Conservation (phyloP, 2,797 vertebrate species). For the Aulostomus chinensis region DNA sequence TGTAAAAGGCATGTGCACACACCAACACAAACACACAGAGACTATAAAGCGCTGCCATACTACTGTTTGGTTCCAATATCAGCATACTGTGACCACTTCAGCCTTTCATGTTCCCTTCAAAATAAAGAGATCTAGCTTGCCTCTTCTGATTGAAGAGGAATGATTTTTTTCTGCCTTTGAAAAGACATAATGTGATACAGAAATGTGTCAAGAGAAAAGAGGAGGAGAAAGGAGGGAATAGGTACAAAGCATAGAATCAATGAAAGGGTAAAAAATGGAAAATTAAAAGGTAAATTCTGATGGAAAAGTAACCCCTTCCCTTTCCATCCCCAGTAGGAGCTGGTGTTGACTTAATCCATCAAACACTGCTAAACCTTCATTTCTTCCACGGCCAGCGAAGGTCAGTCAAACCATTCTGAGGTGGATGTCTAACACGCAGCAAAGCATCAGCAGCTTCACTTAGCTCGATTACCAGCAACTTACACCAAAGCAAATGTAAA, state of each 20-base stretch:
- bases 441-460: too few species aligned
- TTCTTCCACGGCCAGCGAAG: conserved; percentile 42
- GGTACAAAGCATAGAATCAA: too few species aligned
- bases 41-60: conserved; percentile 47
- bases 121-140: conserved; percentile 69
- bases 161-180: conserved; percentile 76
- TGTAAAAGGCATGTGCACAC: conserved; percentile 21
- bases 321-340: conserved; percentile 48
- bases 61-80: conserved; percentile 65
- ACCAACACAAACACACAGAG: conserved; percentile 38
- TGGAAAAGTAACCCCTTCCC: conserved; percentile 43
- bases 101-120: conserved; percentile 77
- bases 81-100: conserved; percentile 71
- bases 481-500: too few species aligned
- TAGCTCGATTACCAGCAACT: too few species aligned
- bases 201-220: conserved; percentile 9
- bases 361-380: conserved; percentile 43
- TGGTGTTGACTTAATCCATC: conserved; percentile 59
- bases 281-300: conserved; percentile 29
- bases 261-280: conserved; percentile 7
- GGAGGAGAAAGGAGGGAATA: background rate
- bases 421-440: too few species aligned
- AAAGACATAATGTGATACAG: conserved; percentile 53
- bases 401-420: conserved; percentile 49
- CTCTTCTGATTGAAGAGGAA: conserved; percentile 64